phyloP scores from a whole-genome alignment of 2,113 vertebrate genomes.

The Shinisaurus crocodilurus region DNA sequence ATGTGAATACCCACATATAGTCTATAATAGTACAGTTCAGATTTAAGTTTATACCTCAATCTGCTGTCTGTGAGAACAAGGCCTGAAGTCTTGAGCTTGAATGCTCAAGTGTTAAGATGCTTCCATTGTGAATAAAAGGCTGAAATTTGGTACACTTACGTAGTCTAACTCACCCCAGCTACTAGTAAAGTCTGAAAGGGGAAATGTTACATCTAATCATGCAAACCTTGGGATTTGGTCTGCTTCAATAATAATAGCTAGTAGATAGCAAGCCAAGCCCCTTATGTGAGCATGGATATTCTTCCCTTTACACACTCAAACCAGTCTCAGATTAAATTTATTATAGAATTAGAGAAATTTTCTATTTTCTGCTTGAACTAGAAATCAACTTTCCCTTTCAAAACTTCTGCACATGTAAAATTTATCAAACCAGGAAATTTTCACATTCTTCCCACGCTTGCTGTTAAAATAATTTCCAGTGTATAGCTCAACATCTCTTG shows the following conservation, averaged over 20 bases:
- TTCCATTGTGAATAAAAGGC: neutral
- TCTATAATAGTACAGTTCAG: neutral
- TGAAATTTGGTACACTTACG: neutral
- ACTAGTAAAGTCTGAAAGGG: neutral
- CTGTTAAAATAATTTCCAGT: too few relatives aligned
- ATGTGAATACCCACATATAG: too few relatives aligned
- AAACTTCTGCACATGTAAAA: neutral
- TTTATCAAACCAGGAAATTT: conserved; percentile 14
- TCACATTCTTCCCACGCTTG: neutral
- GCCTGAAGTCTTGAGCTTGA: neutral
- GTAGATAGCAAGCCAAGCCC: neutral
- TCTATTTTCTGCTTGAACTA: neutral
- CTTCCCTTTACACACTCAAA: neutral
- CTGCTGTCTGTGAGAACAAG: too few relatives aligned
- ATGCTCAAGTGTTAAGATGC: neutral
- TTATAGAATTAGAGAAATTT: neutral
- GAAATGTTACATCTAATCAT: neutral
- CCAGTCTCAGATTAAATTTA: too few relatives aligned
- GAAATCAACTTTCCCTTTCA: neutral
- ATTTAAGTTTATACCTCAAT: neutral
- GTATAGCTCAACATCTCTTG: neutral
- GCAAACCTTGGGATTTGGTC: neutral
- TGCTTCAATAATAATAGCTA: neutral
- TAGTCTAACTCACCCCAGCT: neutral
- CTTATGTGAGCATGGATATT: neutral